A percentile compares a stretch with the other conserved stretches of the same genome.
phyloP scores from a whole-genome alignment of 2,888 invertebrate species.

The Rhopalosiphum nymphaeae region DNA sequence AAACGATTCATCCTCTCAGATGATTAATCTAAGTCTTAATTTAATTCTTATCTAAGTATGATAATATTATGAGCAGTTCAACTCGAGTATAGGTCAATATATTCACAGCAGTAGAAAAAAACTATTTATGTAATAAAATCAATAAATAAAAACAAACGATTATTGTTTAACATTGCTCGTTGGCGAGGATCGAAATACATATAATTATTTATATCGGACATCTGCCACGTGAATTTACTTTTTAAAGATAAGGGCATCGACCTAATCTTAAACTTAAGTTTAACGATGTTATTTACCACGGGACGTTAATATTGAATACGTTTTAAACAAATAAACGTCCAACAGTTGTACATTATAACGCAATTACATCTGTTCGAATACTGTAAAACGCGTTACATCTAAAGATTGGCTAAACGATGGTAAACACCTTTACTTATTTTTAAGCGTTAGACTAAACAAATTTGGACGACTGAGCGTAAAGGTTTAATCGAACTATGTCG shows the following conservation, averaged over 20 bases:
- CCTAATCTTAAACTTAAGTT: background rate
- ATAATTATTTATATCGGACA: background rate
- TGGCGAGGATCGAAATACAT: background rate
- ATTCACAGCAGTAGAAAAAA: background rate
- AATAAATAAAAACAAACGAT: background rate
- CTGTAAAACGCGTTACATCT: background rate
- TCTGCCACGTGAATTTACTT: background rate
- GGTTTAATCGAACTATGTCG: background rate
- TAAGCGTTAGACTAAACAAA: constrained; percentile 25
- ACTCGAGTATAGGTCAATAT: background rate
- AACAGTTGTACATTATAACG: background rate
- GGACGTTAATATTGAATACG: background rate
- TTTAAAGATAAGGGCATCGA: background rate
- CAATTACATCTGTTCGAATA: background rate
- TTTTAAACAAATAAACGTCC: background rate
- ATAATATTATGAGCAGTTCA: background rate
- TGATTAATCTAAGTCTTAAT: background rate
- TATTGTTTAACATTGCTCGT: background rate
- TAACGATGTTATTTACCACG: background rate
- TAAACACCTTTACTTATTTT: background rate
- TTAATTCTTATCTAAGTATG: background rate
- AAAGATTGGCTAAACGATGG: background rate
- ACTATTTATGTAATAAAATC: no score
- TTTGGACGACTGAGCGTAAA: background rate
- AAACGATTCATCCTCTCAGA: background rate